phyloP scores from a whole-genome alignment of 1,140 invertebrate genomes.

The Bombus superbus region DNA sequence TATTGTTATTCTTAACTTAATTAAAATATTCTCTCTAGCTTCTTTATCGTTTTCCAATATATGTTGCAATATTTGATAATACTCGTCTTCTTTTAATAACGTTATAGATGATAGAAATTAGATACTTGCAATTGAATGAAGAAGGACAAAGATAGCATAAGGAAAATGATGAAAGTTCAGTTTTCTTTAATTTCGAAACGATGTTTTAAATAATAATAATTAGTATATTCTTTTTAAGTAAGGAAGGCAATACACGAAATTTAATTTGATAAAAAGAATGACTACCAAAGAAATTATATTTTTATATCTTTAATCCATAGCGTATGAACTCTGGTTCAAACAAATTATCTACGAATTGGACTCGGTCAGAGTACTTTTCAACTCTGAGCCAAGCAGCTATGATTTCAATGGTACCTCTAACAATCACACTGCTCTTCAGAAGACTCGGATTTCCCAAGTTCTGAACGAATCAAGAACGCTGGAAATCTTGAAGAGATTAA shows the following conservation, averaged over 20 bases:
- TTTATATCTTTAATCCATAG: conserved; percentile 82
- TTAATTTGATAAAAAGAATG: background rate
- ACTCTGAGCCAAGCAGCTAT: conserved; percentile 78
- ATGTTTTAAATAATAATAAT: background rate
- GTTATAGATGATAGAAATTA: too few relatives aligned
- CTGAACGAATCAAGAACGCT: conserved; percentile 96
- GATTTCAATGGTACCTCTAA: conserved; percentile 40
- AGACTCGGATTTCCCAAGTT: conserved; percentile 76
- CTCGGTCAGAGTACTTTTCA: conserved; percentile 93
- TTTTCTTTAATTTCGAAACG: background rate
- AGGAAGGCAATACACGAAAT: background rate
- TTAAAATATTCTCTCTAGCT: background rate
- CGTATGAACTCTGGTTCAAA: conserved; percentile 99
- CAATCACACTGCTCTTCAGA: conserved; percentile 37
- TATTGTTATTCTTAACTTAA: too few relatives aligned
- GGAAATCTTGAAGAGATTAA: conserved; percentile 95
- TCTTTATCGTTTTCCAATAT: too few relatives aligned
- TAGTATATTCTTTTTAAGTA: background rate
- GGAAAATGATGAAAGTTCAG: background rate
- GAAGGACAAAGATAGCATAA: background rate
- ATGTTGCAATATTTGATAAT: too few relatives aligned
- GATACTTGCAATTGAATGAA: background rate
- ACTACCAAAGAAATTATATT: background rate
- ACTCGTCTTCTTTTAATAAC: too few relatives aligned
- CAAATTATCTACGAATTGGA: conserved; percentile 99